Evolutionary conservation across 2,113 vertebrate genomes (phyloP), one percentile per base, ranked within the genome.

Genomic region (Phrynosoma blainvillii): DNA sequence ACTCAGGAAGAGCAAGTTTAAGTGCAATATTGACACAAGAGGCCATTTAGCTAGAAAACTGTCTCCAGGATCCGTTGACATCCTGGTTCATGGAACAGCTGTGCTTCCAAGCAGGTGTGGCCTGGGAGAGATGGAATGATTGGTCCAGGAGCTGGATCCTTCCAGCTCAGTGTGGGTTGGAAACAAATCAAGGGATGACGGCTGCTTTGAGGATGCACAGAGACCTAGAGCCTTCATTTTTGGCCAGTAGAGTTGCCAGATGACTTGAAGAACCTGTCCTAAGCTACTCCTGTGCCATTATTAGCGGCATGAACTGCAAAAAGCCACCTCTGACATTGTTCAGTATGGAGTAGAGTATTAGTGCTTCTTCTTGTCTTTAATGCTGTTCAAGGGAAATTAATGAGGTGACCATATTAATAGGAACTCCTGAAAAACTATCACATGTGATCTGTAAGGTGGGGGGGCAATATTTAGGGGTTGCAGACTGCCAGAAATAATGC

Each of bases 11-110:
- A 94, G 93, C 92, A 95, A 91, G 16, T 40, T 23, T 68, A 90
- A 85, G 92, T 91, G 87, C 93, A 94, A 94, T 96, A 94, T 96
- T 95, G 95, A 91, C 95, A 90, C 23, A 95, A 96, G 87, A 93
- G 32, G 90, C 79, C 36, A 93, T 94, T 94, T 90, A 86, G 87
- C 21, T 94, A 88, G 85, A 94, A 95, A 96, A 96, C 93, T 95
- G 93, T 47, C 93, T 88, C n/a, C 89, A 92, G 89, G 89, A 87
- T 93, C 89, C 94, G 93, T 88, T 95, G 95, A 94, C 84, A 92
- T 86, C 75, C 89, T 85, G 4, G 32, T 92, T 82, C 91, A 87
- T 56, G 91, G 78, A 93, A 91, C 87, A 92, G 85, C 59, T 9
- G 54, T 89, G 80, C 90, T 91, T 93, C 90, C 89, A 94, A 86